Evolutionary conservation across 2,888 invertebrate species (phyloP).

Genomic region (Junonia oenone): DNA sequence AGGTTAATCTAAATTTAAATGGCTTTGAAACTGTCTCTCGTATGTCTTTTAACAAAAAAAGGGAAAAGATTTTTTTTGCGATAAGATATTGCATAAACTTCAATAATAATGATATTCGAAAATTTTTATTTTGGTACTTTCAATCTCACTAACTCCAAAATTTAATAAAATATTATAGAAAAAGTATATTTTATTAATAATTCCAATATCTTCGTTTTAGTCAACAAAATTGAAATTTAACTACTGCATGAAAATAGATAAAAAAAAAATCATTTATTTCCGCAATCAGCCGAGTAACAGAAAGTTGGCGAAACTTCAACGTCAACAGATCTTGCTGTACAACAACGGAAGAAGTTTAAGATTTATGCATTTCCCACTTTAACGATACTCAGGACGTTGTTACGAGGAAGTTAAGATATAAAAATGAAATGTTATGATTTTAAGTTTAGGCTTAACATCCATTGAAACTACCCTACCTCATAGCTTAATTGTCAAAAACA

Average conservation of each 20-base stretch:
- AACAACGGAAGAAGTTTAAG: neutral
- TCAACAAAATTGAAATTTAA: neutral
- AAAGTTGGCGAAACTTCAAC: neutral
- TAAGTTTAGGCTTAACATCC: neutral
- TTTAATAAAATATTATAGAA: too few relatives aligned
- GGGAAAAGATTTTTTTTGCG: too few relatives aligned
- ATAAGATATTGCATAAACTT: too few relatives aligned
- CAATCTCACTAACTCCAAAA: too few relatives aligned
- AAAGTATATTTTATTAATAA: too few relatives aligned
- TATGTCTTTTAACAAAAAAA: too few relatives aligned
- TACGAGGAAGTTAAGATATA: neutral
- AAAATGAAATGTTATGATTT: neutral
- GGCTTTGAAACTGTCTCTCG: too few relatives aligned
- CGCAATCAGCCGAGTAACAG: neutral
- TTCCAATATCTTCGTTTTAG: neutral
- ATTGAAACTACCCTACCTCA: neutral
- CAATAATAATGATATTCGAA: too few relatives aligned
- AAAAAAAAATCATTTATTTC: neutral
- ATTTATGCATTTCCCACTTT: constrained; percentile 1
- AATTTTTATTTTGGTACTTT: too few relatives aligned
- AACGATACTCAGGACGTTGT: neutral
- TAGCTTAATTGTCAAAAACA: too few relatives aligned
- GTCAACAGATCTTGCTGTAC: neutral
- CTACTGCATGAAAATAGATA: neutral
- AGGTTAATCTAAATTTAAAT: too few relatives aligned